phyloP scores from a whole-genome alignment of 2,113 vertebrate species.

The Fulica atra region DNA sequence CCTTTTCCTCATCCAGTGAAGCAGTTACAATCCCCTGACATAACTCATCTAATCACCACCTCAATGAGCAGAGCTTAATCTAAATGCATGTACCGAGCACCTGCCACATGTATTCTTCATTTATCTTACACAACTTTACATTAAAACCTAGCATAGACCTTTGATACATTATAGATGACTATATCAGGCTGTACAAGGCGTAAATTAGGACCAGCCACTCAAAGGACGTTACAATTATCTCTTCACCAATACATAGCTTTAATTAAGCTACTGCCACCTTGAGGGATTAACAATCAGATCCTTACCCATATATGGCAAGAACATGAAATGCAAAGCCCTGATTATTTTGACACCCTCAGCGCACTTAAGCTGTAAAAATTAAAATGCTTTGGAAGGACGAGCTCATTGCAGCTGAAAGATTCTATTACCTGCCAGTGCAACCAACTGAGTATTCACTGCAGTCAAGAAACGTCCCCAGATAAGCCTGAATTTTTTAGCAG shows the following conservation, averaged over 20 bases:
- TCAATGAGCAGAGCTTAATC: slow-evolving; percentile 52
- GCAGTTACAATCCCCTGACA: slow-evolving; percentile 44
- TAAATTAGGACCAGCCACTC: slow-evolving; percentile 42
- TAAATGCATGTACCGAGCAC: slow-evolving; percentile 56
- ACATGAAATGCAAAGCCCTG: slow-evolving; percentile 49
- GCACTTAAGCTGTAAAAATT: slow-evolving; percentile 27
- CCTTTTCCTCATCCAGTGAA: slow-evolving; percentile 35
- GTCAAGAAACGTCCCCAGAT: neutral
- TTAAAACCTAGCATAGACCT: slow-evolving; percentile 24
- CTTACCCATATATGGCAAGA: neutral
- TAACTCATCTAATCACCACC: slow-evolving; percentile 61
- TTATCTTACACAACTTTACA: slow-evolving; percentile 8
- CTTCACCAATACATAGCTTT: slow-evolving; percentile 16
- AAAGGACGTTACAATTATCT: slow-evolving; percentile 55
- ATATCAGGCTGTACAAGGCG: neutral
- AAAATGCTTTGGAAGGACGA: slow-evolving; percentile 44
- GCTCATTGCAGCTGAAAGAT: neutral
- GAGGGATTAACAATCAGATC: slow-evolving; percentile 53
- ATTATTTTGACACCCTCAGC: slow-evolving; percentile 40
- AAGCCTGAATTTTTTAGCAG: neutral
- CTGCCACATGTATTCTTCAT: neutral
- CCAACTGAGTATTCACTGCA: neutral
- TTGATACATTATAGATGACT: slow-evolving; percentile 57
- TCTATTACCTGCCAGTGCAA: slow-evolving; percentile 29
- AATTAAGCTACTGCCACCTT: slow-evolving; percentile 65